These are phyloP conservation scores for Sericinus montela DNA, from an alignment of 2,888 invertebrate species.

Conservation along the genomic window DNA sequence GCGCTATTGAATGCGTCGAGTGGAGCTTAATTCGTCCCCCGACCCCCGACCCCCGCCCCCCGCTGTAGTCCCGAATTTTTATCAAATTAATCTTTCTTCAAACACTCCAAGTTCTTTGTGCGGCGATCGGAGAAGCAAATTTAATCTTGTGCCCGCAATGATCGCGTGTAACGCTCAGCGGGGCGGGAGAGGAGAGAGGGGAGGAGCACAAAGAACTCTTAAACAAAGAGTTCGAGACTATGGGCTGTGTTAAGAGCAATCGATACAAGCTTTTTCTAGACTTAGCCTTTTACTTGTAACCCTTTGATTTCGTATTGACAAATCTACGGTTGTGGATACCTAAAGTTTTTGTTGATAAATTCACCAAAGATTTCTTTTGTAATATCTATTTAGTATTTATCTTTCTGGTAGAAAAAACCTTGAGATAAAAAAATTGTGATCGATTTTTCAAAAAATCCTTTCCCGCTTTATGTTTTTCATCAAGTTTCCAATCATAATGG, in stretches of 20 bases:
- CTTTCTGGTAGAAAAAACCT: too few relatives aligned
- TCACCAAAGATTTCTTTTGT: too few relatives aligned
- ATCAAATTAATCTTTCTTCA: conserved; percentile 72
- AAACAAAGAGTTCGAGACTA: conserved; percentile 14
- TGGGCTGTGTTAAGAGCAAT: conserved; percentile 14
- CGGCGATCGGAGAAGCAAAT: conserved; percentile 48
- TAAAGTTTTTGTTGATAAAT: too few relatives aligned
- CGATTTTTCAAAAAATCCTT: too few relatives aligned
- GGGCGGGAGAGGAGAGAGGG: not conserved
- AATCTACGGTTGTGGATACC: too few relatives aligned
- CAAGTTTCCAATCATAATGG: too few relatives aligned
- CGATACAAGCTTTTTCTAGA: conserved; percentile 9
- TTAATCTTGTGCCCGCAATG: conserved; percentile 46
- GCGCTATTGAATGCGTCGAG: conserved; percentile 11
- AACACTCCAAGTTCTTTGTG: conserved; percentile 64
- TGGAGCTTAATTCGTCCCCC: conserved; percentile 10
- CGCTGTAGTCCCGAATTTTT: conserved; percentile 45
- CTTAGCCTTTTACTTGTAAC: not conserved
- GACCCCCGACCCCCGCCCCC: not conserved
- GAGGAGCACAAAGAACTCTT: conserved; percentile 13
- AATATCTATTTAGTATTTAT: too few relatives aligned
- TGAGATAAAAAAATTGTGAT: too few relatives aligned
- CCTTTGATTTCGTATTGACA: conserved; percentile 4
- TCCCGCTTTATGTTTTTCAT: too few relatives aligned
- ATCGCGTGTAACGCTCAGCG: conserved; percentile 27